A percentile compares a stretch with the other conserved stretches of the same genome.
Conservation (phyloP, 2,888 invertebrate genomes). For the Saturnia pavonia region DNA sequence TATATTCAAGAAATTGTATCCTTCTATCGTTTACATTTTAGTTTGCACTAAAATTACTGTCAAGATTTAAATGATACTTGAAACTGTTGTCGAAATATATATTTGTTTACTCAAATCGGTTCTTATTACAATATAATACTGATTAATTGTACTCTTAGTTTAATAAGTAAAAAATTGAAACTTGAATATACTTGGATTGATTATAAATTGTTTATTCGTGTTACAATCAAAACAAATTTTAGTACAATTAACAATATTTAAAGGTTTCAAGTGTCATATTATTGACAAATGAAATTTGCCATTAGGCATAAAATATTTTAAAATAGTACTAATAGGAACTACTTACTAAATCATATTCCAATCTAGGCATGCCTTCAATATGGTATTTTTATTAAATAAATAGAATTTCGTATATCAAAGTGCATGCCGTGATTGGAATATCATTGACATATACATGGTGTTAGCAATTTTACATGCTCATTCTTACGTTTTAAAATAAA, state of each 20-base stretch:
- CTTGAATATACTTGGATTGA: not conserved
- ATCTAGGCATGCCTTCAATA: slow-evolving; percentile 2
- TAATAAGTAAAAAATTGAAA: not conserved
- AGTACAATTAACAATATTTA: too few species aligned
- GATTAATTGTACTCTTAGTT: not conserved
- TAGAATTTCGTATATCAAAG: not conserved
- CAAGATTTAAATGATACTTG: not conserved
- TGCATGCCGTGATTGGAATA: not conserved
- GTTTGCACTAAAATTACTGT: not conserved
- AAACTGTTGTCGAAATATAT: too few species aligned
- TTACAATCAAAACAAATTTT: not conserved
- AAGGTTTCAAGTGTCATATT: not conserved
- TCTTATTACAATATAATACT: not conserved
- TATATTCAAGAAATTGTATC: not conserved
- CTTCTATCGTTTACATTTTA: not conserved
- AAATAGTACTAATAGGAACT: not conserved
- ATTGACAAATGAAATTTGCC: not conserved
- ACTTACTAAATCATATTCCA: not conserved
- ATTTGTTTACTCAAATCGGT: too few species aligned
- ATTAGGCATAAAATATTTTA: not conserved
- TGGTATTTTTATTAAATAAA: too few species aligned
- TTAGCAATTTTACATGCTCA: not conserved
- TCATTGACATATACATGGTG: not conserved
- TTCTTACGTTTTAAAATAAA: not conserved
- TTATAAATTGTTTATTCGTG: not conserved